Evolutionary conservation across 92 coral and sea anemone species (phyloP).

Genomic region (Parazoanthus swiftii): DNA sequence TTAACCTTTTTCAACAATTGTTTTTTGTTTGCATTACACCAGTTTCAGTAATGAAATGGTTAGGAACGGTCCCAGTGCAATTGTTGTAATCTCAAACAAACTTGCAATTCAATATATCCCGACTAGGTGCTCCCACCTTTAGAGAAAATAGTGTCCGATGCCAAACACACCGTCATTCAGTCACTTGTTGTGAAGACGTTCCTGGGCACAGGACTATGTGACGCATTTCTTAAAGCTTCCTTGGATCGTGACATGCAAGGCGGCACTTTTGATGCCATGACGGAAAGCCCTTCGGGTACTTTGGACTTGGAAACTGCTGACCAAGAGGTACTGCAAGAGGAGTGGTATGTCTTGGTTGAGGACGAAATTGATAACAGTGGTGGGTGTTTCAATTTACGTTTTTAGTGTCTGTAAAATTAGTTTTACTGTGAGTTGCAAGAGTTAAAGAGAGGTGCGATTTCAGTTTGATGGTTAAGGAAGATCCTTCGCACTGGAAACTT

Average conservation of each 20-base stretch:
- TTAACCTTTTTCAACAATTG: no score
- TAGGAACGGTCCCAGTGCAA: background rate
- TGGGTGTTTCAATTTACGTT: background rate
- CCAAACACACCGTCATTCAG: constrained; percentile 43
- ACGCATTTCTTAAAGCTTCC: constrained; percentile 71
- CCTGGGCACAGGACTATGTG: constrained; percentile 67
- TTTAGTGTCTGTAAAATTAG: background rate
- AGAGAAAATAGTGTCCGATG: constrained; percentile 56
- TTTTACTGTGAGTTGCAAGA: no score
- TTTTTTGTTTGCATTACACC: background rate
- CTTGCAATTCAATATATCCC: background rate
- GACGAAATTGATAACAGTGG: constrained; percentile 30
- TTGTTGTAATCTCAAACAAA: background rate
- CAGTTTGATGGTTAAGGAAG: no score
- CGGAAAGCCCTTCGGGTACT: constrained; percentile 9
- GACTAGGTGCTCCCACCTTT: constrained; percentile 57
- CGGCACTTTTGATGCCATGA: constrained; percentile 80
- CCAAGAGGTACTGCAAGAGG: constrained; percentile 30
- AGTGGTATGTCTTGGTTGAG: constrained; percentile 33
- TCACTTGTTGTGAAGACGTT: constrained; percentile 50
- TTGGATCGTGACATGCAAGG: constrained; percentile 67
- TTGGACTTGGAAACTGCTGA: constrained; percentile 14
- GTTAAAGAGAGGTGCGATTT: no score
- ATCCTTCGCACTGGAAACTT: no score
- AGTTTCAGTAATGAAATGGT: background rate